Percentiles rank a stretch among this genome's conserved stretches.
Evolutionary conservation across 2,888 invertebrate species (phyloP).

Genomic region (Kryphioiulus occultus): DNA sequence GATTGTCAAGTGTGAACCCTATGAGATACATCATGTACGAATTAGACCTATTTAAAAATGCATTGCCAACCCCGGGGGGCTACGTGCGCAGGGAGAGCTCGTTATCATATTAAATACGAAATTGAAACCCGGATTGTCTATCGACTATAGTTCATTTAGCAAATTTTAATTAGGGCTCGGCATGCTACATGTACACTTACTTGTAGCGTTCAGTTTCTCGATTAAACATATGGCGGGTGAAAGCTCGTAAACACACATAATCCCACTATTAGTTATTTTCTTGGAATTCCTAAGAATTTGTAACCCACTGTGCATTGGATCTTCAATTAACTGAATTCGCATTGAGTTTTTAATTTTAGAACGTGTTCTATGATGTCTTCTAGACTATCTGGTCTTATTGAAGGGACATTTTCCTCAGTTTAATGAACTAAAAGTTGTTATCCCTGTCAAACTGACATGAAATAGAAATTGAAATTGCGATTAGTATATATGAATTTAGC

Average conservation of each 20-base stretch:
- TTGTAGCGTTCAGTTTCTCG: neutral
- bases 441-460: no score
- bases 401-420: no score
- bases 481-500: no score
- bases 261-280: neutral
- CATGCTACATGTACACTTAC: neutral
- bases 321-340: neutral
- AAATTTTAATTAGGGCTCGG: neutral
- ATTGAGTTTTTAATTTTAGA: neutral
- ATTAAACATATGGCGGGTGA: no score
- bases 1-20: neutral
- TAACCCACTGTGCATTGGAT: neutral
- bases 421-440: no score
- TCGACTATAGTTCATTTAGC: constrained; percentile 12
- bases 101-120: constrained; percentile 24
- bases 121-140: constrained; percentile 4
- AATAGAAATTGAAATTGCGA: no score
- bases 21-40: constrained; percentile 27
- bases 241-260: neutral
- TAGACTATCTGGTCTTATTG: no score
- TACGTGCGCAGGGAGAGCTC: neutral
- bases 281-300: neutral
- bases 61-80: constrained; percentile 21
- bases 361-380: no score
- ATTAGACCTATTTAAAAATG: constrained; percentile 7